Base-by-base conservation (phyloP, 2,113 vertebrate species). In the Lycaon pictus region DNA sequence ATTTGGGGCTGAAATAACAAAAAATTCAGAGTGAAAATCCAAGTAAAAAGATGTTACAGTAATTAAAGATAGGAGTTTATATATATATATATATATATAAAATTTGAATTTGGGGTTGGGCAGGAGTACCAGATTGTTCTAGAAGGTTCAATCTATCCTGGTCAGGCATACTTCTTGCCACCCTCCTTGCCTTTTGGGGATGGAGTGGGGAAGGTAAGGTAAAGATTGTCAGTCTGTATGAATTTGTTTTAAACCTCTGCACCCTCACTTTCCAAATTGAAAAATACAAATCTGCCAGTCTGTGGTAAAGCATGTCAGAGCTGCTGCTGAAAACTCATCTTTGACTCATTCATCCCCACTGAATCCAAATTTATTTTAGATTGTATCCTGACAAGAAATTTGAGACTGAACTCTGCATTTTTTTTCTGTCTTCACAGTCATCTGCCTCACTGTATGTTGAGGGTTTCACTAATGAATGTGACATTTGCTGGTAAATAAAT, bases 401-500 rank as follows among this genome's bases (percentile, higher is more conserved):
- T 95, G 74, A 94, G n/a, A 77, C 37, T 86, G 63, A 82, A 86
- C 63, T 86, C 43, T 90, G 20, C 51, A 74, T 97, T 96, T 90
- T 43, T 43, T 43, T 93, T 84, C 92, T 56, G 2, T 62, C 71
- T 88, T 92, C 56, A 15, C 67, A 63, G 81, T 95, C 76, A 69
- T 94, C 84, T 85, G 63, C 69, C 67, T 98, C 71, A 32, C 43
- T 95, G n/a, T 65, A 1, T 56, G 32, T 58, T 88, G 63, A 97
- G 76, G 56, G 43, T 96, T 96, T 94, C 89, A 81, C 91, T 97
- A 97, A 96, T 95, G 25, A 95, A 93, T 90, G 88, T 96, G 97
- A 90, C 88, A 93, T 96, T 96, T 92, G 7, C 95, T 94, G 77
- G 69, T 85, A 97, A 95, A 97, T 96, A 97, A 97, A 88, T 76